Evolutionary conservation across 2,113 vertebrate genomes (phyloP).

Genomic region (Aphyosemion australe): DNA sequence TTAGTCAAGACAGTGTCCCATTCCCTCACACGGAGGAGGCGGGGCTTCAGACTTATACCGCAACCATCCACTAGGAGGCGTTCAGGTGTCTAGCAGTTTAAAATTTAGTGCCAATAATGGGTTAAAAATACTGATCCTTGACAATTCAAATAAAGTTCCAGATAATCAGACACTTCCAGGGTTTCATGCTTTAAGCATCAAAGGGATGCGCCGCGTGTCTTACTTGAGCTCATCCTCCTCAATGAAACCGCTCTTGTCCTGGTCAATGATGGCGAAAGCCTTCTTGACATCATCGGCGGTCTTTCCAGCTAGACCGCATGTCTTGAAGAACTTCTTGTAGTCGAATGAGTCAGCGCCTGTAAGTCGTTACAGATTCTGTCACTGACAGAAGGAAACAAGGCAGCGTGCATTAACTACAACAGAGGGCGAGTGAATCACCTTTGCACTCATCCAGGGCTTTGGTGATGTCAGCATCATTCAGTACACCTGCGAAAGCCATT

Average conservation of each 20-base stretch:
- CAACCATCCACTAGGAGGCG: too few species aligned
- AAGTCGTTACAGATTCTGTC: not conserved
- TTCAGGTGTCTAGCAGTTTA: too few species aligned
- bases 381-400: not conserved
- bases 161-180: too few species aligned
- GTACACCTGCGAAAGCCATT: conserved; percentile 78
- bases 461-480: conserved; percentile 80
- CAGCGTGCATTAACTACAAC: not conserved
- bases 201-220: conserved; percentile 4
- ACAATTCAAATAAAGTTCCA: not conserved
- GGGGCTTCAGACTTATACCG: too few species aligned
- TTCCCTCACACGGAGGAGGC: too few species aligned
- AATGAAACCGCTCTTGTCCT: conserved; percentile 85
- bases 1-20: too few species aligned
- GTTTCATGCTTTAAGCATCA: not conserved
- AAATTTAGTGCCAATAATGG: too few species aligned
- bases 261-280: conserved; percentile 85
- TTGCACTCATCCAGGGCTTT: conserved; percentile 83
- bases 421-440: conserved; percentile 62
- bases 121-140: too few species aligned
- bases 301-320: conserved; percentile 80
- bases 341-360: conserved; percentile 82
- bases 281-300: conserved; percentile 75
- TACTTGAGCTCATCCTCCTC: conserved; percentile 87
- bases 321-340: conserved; percentile 81